Percentiles rank a stretch among this genome's conserved stretches.
These are phyloP conservation scores for Amblyjoppa fuscipennis DNA, from an alignment of 2,888 invertebrate genomes.

Conservation along the genomic window DNA sequence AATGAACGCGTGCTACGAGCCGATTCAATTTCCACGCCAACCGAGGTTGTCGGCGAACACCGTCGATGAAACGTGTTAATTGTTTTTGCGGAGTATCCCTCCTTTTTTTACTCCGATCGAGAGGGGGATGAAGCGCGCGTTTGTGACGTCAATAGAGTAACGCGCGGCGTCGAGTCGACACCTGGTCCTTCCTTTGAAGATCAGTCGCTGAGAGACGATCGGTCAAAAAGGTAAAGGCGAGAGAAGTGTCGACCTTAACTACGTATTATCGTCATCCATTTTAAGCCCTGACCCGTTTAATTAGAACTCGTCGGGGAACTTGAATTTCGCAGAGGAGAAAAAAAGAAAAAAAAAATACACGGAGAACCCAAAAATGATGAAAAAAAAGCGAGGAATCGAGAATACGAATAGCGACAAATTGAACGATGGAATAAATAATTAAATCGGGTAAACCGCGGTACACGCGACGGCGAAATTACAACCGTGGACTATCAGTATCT, in stretches of 20 bases:
- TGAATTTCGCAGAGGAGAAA: constrained; percentile 27
- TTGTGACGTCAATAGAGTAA: constrained; percentile 75
- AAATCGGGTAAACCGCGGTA: background rate
- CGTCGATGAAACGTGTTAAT: background rate
- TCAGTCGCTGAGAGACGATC: constrained; percentile 75
- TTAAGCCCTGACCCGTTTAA: background rate
- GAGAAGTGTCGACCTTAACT: constrained; percentile 48
- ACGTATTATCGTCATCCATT: constrained; percentile 2
- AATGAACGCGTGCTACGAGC: background rate
- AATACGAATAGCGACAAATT: background rate
- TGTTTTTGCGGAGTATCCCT: constrained; percentile 23
- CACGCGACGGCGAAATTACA: background rate
- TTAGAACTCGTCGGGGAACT: constrained; percentile 19
- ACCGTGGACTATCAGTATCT: constrained; percentile 1
- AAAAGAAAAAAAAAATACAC: background rate
- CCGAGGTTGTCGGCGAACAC: background rate
- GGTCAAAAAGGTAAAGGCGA: constrained; percentile 72
- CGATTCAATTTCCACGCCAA: background rate
- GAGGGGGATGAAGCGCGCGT: constrained; percentile 57
- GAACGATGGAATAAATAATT: constrained; percentile 2
- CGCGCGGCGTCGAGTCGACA: constrained; percentile 71
- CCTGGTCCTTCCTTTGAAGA: constrained; percentile 69
- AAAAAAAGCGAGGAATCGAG: constrained; percentile 1
- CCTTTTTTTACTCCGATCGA: constrained; percentile 22
- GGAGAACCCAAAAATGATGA: background rate